These are phyloP conservation scores for Drosophila sp. DNA, from an alignment of 1,140 invertebrate genomes.

Conservation along the genomic window DNA sequence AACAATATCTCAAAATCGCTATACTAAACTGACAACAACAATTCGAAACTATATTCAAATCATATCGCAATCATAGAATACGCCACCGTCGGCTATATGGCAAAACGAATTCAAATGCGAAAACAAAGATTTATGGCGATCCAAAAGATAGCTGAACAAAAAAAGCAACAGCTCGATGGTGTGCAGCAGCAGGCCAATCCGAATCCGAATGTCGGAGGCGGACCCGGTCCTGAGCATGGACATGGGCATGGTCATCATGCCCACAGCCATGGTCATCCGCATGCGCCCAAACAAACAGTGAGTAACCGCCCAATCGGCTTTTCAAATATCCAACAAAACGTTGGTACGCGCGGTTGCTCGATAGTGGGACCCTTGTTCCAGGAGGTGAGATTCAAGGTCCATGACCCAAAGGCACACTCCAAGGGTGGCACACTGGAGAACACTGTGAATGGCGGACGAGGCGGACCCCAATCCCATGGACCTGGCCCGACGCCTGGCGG, in stretches of 20 bases:
- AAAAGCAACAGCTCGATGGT: constrained; percentile 91
- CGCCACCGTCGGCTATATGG: constrained; percentile 97
- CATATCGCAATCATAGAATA: constrained; percentile 89
- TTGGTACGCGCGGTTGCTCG: constrained; percentile 86
- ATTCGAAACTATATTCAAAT: constrained; percentile 69
- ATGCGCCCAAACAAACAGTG: constrained; percentile 85
- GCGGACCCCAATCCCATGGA: constrained; percentile 86
- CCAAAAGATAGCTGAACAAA: constrained; percentile 95
- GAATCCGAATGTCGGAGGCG: constrained; percentile 81
- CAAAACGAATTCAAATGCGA: constrained; percentile 97
- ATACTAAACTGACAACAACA: constrained; percentile 57
- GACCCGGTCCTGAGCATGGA: constrained; percentile 82
- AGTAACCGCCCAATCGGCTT: constrained; percentile 85
- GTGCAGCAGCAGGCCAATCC: constrained; percentile 86
- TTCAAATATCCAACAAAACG: constrained; percentile 85
- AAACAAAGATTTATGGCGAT: constrained; percentile 94
- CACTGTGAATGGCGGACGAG: constrained; percentile 92
- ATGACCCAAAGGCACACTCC: constrained; percentile 95
- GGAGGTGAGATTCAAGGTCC: constrained; percentile 97
- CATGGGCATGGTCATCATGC: constrained; percentile 85
- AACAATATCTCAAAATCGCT: constrained; percentile 17
- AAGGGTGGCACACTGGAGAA: constrained; percentile 96
- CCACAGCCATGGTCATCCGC: constrained; percentile 85
- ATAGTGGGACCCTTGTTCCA: constrained; percentile 92
- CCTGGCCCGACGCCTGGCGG: constrained; percentile 69